Conservation (phyloP, 2,797 vertebrate genomes). For the Leptatherina wallacei region DNA sequence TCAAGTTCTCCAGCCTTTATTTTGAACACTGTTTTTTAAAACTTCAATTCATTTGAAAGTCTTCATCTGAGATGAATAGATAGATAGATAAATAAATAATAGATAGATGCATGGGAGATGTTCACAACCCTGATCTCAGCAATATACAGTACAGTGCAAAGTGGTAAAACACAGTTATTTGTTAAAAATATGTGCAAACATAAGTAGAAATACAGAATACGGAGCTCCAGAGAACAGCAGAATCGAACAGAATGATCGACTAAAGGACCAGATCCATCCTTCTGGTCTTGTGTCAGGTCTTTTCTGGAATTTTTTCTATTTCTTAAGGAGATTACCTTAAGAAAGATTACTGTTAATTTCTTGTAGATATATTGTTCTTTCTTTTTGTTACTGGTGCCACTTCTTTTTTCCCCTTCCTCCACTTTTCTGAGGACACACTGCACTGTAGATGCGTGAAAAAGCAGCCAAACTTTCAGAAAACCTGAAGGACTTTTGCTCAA, state of each 20-base stretch:
- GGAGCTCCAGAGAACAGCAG: too few species aligned
- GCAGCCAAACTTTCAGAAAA: too few species aligned
- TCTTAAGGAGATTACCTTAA: too few species aligned
- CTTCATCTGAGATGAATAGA: background rate
- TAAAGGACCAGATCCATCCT: too few species aligned
- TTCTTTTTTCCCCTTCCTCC: too few species aligned
- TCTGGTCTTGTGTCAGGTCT: too few species aligned
- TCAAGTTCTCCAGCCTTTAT: background rate
- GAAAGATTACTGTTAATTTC: background rate
- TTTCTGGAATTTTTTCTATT: too few species aligned
- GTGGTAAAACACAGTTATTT: background rate
- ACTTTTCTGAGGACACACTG: too few species aligned
- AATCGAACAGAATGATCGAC: too few species aligned
- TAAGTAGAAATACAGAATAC: background rate
- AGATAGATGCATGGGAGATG: background rate
- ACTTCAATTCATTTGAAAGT: background rate
- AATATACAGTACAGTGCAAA: background rate
- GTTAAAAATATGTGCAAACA: background rate
- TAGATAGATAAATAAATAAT: too few species aligned
- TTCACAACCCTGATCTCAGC: background rate
- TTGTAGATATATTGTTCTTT: background rate
- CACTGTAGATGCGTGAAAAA: too few species aligned
- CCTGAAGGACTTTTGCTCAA: too few species aligned
- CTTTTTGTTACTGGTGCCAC: background rate
- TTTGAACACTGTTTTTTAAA: background rate